Evolutionary conservation across 2,888 invertebrate species (phyloP).

Genomic region (Archips xylosteana): DNA sequence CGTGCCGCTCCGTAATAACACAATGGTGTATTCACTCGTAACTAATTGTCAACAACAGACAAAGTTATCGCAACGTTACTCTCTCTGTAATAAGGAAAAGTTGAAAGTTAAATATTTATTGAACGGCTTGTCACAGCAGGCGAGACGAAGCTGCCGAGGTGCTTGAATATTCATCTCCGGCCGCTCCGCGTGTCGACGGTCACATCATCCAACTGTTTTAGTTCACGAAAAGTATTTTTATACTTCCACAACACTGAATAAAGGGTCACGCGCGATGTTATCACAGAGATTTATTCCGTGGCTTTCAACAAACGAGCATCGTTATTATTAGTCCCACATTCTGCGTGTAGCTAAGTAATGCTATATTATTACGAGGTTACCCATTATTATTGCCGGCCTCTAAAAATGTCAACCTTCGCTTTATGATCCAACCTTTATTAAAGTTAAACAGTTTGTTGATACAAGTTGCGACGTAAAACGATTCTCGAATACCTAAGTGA

Average conservation of each 20-base stretch:
- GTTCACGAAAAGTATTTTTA: background rate
- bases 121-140: constrained; percentile 13
- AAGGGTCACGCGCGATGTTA: background rate
- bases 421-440: constrained; percentile 17
- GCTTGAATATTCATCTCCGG: constrained; percentile 18
- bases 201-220: background rate
- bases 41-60: background rate
- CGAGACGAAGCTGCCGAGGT: background rate
- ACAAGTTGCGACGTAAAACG: constrained; percentile 27
- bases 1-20: background rate
- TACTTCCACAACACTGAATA: background rate
- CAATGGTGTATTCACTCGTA: background rate
- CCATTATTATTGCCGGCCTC: background rate
- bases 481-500: constrained; percentile 15
- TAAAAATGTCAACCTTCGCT: constrained; percentile 25
- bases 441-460: constrained; percentile 32
- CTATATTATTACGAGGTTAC: background rate
- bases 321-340: background rate
- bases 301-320: constrained; percentile 2
- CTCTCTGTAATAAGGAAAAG: background rate
- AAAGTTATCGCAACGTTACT: background rate
- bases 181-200: background rate
- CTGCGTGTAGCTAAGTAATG: background rate
- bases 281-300: constrained; percentile 4
- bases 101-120: constrained; percentile 24